Base-by-base conservation (phyloP, 2,113 vertebrate species). In the Mionectes macconnelli region DNA sequence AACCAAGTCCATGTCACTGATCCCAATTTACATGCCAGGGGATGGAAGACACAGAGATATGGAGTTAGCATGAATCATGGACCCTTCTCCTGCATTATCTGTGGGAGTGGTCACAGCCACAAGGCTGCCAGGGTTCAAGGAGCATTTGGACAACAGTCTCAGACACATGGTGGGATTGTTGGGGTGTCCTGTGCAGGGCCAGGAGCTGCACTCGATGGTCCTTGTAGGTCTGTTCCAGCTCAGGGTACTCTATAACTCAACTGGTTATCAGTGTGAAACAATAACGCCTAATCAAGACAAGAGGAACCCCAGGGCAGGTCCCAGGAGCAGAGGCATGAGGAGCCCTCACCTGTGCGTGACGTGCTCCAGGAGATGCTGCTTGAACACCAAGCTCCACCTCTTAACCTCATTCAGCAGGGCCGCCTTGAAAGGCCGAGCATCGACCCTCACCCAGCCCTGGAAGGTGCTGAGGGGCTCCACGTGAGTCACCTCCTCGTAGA, bases 341-440 rank as follows among this genome's bases (percentile, higher is more conserved):
- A 40, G 44, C 59, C n/a, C 37, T 83, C 96, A 99, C 99, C 99
- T 99, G 97, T 98, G 97, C 0, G 98, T 99, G 55, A 99, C 98
- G 1, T 98, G 98, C 78, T 99, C 98, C 24, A 99, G 87, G 3
- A 99, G 99, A 85, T 99, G 98, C 95, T 99, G 99, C 90, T 99
- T 99, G 96, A 99, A 99, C 98, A 98, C 98, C 91, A 99, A 95
- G 94, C 99, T 99, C 99, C 99, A 99, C 90, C 97, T 99, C 93
- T 98, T 99, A 70, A 99, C 97, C 68, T 98, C 84, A 9, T 99
- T 99, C 73, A 99, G 97, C 93, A 99, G 89, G 30, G 98, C 96
- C 0, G 84, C 98, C 95, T 99, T 99, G 94, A 99, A 98, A 64
- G 98, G 97, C 3, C 97, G 96, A 4, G 97, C 97, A 2, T 99